Percentiles rank a stretch among this genome's conserved stretches.
phyloP scores from a whole-genome alignment of 2,888 invertebrate species.

The Ametastegia equiseti region DNA sequence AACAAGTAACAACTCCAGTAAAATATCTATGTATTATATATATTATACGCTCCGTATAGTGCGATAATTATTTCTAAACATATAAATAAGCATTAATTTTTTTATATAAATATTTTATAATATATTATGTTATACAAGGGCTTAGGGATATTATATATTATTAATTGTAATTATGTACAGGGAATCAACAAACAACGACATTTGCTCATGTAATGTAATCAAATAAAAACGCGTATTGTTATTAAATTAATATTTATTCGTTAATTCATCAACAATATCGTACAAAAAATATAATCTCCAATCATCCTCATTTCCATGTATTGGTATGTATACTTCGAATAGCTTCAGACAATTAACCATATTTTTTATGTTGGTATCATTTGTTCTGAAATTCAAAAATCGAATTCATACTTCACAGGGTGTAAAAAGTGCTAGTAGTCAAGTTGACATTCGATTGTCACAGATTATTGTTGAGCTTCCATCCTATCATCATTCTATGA shows the following conservation, averaged over 20 bases:
- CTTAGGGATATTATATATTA: conserved; percentile 42
- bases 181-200: conserved; percentile 60
- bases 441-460: not conserved
- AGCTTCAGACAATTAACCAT: not conserved
- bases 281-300: not conserved
- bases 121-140: conserved; percentile 22
- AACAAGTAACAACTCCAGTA: conserved; percentile 20
- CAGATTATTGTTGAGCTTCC: not conserved
- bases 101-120: conserved; percentile 11
- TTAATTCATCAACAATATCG: not conserved
- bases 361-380: not conserved
- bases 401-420: not conserved
- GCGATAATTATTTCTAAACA: conserved; percentile 22
- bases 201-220: conserved; percentile 69
- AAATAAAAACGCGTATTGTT: conserved; percentile 65
- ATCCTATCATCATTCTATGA: not conserved
- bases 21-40: not conserved
- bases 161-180: conserved; percentile 70
- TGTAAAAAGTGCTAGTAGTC: not conserved
- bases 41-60: not conserved
- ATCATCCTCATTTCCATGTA: not conserved
- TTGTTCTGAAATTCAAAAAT: not conserved
- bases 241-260: conserved; percentile 45
- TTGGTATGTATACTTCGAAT: not conserved
- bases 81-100: conserved; percentile 19